These are phyloP conservation scores for Loriculus beryllinus DNA, from an alignment of 2,797 vertebrate species.

Conservation along the genomic window DNA sequence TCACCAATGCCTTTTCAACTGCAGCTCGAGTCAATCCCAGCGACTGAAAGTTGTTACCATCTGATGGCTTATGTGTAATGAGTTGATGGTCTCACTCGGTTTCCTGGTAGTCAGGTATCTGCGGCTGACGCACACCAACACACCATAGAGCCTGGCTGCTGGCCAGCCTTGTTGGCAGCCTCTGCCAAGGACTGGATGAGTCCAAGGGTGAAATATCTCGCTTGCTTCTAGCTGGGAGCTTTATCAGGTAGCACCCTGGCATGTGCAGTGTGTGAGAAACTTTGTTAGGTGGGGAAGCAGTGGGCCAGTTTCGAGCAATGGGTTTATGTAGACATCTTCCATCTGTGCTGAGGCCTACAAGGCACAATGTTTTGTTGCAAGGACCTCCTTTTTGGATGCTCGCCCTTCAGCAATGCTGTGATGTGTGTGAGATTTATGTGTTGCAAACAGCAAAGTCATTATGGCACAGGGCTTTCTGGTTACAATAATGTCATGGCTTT, in stretches of 20 bases:
- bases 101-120: constrained; percentile 65
- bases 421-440: background rate
- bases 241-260: background rate
- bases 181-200: background rate
- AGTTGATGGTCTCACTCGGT: constrained; percentile 51
- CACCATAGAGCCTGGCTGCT: constrained; percentile 5
- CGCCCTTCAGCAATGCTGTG: background rate
- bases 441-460: background rate
- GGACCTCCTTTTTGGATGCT: background rate
- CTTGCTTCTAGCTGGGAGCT: background rate
- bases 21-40: constrained; percentile 58
- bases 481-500: background rate
- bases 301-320: background rate
- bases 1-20: constrained; percentile 64
- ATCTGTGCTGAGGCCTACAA: background rate
- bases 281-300: background rate
- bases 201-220: background rate
- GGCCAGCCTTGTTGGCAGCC: background rate
- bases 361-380: background rate
- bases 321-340: background rate
- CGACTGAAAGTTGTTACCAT: constrained; percentile 66
- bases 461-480: background rate
- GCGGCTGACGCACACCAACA: constrained; percentile 12
- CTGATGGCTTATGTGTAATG: constrained; percentile 58
- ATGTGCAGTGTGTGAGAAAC: background rate